Evolutionary conservation across 2,888 invertebrate genomes (phyloP).

Genomic region (Thalpophila matura): DNA sequence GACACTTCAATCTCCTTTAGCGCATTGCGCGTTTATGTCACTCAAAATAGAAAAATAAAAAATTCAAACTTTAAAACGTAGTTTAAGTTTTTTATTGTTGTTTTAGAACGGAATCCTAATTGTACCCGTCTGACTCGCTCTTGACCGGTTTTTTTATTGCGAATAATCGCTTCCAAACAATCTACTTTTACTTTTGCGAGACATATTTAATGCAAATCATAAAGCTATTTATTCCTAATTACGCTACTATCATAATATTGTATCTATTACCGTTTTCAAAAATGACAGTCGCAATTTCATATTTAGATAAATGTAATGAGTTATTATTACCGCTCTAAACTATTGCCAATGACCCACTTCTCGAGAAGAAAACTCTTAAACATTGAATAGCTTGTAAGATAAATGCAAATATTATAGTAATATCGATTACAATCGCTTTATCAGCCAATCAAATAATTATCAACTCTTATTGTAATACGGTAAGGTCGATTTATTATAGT

Average conservation of each 20-base stretch:
- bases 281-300: conserved; percentile 39
- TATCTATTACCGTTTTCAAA: conserved; percentile 29
- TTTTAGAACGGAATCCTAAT: too few species aligned
- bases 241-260: conserved; percentile 28
- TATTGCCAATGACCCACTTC: conserved; percentile 46
- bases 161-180: conserved; percentile 25
- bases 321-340: conserved; percentile 21
- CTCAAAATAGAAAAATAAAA: too few species aligned
- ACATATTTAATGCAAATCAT: conserved; percentile 38
- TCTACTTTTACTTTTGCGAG: conserved; percentile 36
- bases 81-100: too few species aligned
- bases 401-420: conserved; percentile 44
- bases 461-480: conserved; percentile 33
- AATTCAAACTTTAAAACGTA: too few species aligned
- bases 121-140: too few species aligned
- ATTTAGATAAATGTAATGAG: conserved; percentile 54
- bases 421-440: conserved; percentile 51
- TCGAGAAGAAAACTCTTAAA: conserved; percentile 35
- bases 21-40: too few species aligned
- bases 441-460: conserved; percentile 35
- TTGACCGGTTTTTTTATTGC: neutral
- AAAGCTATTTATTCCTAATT: conserved; percentile 44
- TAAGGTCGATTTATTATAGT: conserved; percentile 42
- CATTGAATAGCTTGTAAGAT: conserved; percentile 29
- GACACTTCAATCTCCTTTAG: too few species aligned